Percentiles rank a stretch among this genome's conserved stretches.
Conservation (phyloP, 30 jellyfish, hydroid and myxozoan genomes). For the Hydractinia symbiolongicarpus region DNA sequence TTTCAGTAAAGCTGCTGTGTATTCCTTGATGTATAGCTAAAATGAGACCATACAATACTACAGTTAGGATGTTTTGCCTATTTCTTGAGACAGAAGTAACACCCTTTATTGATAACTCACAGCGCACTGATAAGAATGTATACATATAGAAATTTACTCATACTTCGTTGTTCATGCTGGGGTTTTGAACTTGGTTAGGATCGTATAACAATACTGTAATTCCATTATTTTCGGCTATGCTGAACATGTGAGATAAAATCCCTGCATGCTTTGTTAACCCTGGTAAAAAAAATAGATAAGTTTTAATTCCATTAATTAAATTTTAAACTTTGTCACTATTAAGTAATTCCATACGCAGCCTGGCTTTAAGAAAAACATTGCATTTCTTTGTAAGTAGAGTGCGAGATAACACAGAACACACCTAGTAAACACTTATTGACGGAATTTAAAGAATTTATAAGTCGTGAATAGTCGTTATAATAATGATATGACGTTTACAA, state of each 20-base stretch:
- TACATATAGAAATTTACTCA: neutral
- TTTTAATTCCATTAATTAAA: no score
- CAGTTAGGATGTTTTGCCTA: neutral
- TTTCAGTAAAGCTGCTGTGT: conserved; percentile 95
- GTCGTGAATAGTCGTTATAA: no score
- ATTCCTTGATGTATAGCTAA: conserved; percentile 86
- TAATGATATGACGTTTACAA: no score
- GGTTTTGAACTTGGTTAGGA: conserved; percentile 66
- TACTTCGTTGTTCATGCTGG: conserved; percentile 89
- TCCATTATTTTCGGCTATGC: conserved; percentile 76
- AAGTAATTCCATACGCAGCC: no score
- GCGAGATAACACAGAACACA: no score
- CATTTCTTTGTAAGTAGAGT: no score
- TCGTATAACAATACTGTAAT: conserved; percentile 83
- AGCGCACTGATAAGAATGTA: neutral
- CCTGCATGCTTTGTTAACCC: conserved; percentile 94
- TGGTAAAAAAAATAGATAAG: conserved; percentile 18
- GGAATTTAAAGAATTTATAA: no score
- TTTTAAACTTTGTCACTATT: no score
- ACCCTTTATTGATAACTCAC: neutral
- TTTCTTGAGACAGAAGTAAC: neutral
- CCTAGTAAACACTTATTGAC: no score
- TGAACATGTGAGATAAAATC: conserved; percentile 90
- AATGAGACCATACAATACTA: neutral
- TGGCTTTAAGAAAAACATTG: no score